Evolutionary conservation across 2,797 vertebrate genomes (phyloP).

Genomic region (Siniperca obscura): DNA sequence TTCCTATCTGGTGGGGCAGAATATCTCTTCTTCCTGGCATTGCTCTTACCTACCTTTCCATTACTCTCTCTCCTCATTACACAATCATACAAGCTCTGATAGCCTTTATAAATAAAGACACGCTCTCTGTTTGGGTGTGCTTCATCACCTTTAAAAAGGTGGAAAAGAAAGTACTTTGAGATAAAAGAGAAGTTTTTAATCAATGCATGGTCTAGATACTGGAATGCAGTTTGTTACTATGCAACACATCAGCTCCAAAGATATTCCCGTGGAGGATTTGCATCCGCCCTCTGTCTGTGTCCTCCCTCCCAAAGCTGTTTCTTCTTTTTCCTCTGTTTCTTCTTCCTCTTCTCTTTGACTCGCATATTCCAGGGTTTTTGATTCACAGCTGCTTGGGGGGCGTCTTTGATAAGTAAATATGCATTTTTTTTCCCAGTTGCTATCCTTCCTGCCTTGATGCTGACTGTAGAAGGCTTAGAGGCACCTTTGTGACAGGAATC

Average conservation of each 20-base stretch:
- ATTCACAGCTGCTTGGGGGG: slow-evolving; percentile 54
- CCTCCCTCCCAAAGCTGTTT: slow-evolving; percentile 49
- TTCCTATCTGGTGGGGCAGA: background rate
- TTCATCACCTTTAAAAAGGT: slow-evolving; percentile 21
- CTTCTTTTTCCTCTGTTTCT: slow-evolving; percentile 39
- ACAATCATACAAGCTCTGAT: slow-evolving; percentile 37
- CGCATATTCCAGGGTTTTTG: slow-evolving; percentile 48
- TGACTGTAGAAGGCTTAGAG: slow-evolving; percentile 24
- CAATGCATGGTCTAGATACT: slow-evolving; percentile 56
- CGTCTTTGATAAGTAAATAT: slow-evolving; percentile 61
- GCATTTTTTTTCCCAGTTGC: slow-evolving; percentile 28
- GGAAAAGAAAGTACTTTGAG: slow-evolving; percentile 30
- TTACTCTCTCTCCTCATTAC: slow-evolving; percentile 39
- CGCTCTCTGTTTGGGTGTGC: slow-evolving; percentile 28
- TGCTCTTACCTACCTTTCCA: slow-evolving; percentile 4
- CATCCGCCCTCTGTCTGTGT: slow-evolving; percentile 47
- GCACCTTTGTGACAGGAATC: slow-evolving; percentile 47
- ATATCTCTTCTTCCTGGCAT: background rate
- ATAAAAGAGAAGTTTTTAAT: slow-evolving; percentile 66
- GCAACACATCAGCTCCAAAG: slow-evolving; percentile 64
- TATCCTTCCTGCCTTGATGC: slow-evolving; percentile 36
- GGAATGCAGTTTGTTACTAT: slow-evolving; percentile 72
- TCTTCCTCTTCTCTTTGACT: slow-evolving; percentile 46
- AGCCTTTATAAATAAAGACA: slow-evolving; percentile 49
- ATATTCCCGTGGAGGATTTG: slow-evolving; percentile 56